Percentiles rank a stretch among this genome's conserved stretches.
Evolutionary conservation across 1,140 invertebrate species (phyloP).

Genomic region (Trachelipus rathkii): DNA sequence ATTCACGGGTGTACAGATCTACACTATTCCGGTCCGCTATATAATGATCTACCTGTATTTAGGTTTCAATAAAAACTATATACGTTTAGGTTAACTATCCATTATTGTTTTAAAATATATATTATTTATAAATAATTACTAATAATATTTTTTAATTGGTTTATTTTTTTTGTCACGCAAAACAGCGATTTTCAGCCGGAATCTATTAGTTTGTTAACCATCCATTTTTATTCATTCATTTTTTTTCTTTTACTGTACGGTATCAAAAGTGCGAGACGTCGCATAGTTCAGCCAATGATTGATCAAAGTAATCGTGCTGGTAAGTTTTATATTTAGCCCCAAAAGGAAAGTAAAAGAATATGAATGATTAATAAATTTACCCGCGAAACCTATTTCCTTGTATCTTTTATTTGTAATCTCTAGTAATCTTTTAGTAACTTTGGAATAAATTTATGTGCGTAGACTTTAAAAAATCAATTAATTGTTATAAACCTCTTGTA

Average conservation of each 20-base stretch:
- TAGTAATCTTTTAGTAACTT: too few species aligned
- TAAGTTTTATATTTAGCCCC: conserved; percentile 35
- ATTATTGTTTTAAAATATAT: neutral
- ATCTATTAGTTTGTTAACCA: neutral
- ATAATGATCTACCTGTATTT: too few species aligned
- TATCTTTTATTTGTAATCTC: neutral
- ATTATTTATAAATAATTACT: neutral
- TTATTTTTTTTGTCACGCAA: neutral
- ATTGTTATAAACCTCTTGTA: too few species aligned
- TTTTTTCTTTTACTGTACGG: conserved; percentile 49
- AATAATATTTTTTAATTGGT: neutral
- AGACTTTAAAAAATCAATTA: too few species aligned
- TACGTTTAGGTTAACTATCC: neutral
- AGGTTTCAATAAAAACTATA: neutral
- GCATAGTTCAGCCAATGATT: conserved; percentile 88
- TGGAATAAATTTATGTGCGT: too few species aligned
- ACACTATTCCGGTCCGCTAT: too few species aligned
- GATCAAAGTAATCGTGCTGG: conserved; percentile 56
- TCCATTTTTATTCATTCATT: neutral
- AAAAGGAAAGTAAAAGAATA: too few species aligned
- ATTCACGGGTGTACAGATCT: too few species aligned
- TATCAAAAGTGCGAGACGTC: conserved; percentile 89
- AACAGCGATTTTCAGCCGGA: neutral
- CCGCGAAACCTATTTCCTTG: neutral
- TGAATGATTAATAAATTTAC: neutral